Base-by-base conservation (phyloP, 2,888 invertebrate species). In the Lasioglossum lativentre region DNA sequence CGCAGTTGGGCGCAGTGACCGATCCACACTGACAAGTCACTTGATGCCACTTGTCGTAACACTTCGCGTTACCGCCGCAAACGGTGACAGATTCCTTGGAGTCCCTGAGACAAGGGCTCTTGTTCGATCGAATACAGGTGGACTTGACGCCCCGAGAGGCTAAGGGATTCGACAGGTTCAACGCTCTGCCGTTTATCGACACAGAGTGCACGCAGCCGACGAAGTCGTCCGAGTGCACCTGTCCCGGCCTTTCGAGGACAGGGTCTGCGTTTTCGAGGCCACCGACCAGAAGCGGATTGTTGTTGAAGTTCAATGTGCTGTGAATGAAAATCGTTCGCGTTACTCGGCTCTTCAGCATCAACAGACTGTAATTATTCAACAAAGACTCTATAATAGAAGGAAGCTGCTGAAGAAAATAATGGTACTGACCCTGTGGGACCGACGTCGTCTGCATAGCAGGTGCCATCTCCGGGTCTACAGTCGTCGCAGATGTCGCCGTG, bases 131-230 rank as follows among this genome's bases (percentile, higher is more conserved):
- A 76, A 97, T 97, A 94, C 99, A 99, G 12, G 97, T 97, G 27
- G 97, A 96, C 82, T 97, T 96, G 4, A 99, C 97, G 1, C 97
- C 97, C 8, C 97, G 96, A 5, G 97, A 97, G 75, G 97, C 96
- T 3, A 98, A 91, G 0, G 98, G 98, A 90, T 96, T 97, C 83
- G 98, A 98, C 77, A 99, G 95, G 93, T 99, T 98, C 40, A 99
- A 94, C 0, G 97, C 96, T 38, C 98, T 96, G 5, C 98, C 99
- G 93, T 99, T 99, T 78, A 99, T 97, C 0, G 97, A 97, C 2
- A 99, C 97, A 90, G 98, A 98, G 93, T 99, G 98, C 89, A 99
- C 97, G 93, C 99, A 99, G 8, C 99, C 99, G 27, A 99, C 97
- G 85, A 99, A 97, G 94, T 99, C 99, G 93, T 99, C 99, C 0